Evolutionary conservation across 2,888 invertebrate genomes (phyloP), one percentile per base, ranked within the genome.

Genomic region (Pardosa pseudoannulata): DNA sequence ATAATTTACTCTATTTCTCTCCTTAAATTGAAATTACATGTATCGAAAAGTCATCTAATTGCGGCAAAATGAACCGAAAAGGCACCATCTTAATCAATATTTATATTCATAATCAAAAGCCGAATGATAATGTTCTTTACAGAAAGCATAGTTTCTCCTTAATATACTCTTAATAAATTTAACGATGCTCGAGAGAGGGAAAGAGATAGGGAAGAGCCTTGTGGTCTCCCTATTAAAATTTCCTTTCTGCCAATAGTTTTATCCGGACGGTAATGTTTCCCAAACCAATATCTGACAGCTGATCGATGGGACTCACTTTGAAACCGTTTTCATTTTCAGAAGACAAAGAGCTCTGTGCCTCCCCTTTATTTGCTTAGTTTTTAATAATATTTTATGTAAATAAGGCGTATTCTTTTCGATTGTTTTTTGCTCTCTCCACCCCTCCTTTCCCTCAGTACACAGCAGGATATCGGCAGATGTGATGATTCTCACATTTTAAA

Each of bases 321-420:
- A 46, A 46, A 46, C 41, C 41, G 16, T 16, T 46, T 46, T 46
- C 6, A 13, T 46, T 46, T 46, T 46, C 9, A 2, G 6, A 2
- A 46, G 41, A 46, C 41, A 46, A 46, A 46, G 16, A 13, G 41
- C 41, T 46, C 16, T 46, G 41, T 46, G 2, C 41, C 6, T 13
- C 41, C 41, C 41, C 41, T 46, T 13, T 13, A 46, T 46, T 46
- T 46, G 41, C 41, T 46, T 13, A 46, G 41, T 46, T 46, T 46
- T 46, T 46, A 46, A 46, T 46, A 46, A 46, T 16, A 46, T 46
- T 46, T 46, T 46, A 46, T 46, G 41, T 46, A 46, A 46, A 46
- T 46, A 46, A 46, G 41, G 41, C 9, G 41, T 46, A 46, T 46
- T 46, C 41, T 46, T 46, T 46, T 13, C 16, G 16, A 46, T 16